phyloP scores from a whole-genome alignment of 2,888 invertebrate species.

The Eilema griseolum region DNA sequence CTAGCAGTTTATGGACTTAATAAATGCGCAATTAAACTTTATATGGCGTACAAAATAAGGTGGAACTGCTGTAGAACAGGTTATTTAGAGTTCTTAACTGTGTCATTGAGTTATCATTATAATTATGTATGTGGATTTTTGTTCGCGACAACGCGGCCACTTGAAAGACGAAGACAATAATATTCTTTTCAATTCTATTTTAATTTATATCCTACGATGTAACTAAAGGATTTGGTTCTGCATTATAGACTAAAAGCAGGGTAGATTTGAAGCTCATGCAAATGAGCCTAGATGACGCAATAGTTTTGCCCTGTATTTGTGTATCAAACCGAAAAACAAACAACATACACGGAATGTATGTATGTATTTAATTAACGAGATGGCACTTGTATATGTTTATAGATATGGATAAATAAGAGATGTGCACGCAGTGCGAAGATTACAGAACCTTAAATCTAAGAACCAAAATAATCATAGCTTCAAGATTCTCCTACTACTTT shows the following conservation, averaged over 20 bases:
- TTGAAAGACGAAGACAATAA: not conserved
- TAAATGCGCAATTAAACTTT: slow-evolving; percentile 17
- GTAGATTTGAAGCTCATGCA: too few relatives aligned
- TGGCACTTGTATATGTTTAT: too few relatives aligned
- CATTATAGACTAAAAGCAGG: too few relatives aligned
- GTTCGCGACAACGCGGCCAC: too few relatives aligned
- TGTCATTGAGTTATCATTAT: not conserved
- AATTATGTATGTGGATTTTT: not conserved
- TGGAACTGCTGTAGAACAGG: not conserved
- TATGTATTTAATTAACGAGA: too few relatives aligned
- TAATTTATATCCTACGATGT: not conserved
- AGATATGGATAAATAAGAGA: too few relatives aligned
- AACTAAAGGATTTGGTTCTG: not conserved
- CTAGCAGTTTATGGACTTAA: slow-evolving; percentile 14
- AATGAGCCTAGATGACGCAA: not conserved
- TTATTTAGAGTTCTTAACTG: slow-evolving; percentile 1
- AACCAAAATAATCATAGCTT: too few relatives aligned
- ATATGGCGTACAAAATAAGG: slow-evolving; percentile 9
- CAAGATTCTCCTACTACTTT: too few relatives aligned
- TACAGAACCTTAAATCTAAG: too few relatives aligned
- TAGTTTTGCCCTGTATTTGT: not conserved
- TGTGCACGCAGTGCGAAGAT: too few relatives aligned
- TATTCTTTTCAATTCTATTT: not conserved
- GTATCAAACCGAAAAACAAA: not conserved
- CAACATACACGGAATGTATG: too few relatives aligned